Conservation (phyloP, 92 coral and sea anemone genomes). For the Bergia sp. region DNA sequence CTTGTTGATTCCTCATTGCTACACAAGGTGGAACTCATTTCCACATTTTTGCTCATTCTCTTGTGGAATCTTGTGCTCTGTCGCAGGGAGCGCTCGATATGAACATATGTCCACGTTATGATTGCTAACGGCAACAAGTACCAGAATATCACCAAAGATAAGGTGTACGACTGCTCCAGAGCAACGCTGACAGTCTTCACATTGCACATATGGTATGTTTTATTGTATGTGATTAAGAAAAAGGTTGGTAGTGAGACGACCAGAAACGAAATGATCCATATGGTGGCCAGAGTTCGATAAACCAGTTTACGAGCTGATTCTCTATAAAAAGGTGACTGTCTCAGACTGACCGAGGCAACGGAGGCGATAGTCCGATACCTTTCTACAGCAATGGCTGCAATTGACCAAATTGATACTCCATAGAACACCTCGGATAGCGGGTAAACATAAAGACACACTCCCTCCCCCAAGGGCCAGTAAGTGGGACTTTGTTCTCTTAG, state of each 20-base stretch:
- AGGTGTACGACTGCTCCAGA: constrained; percentile 55
- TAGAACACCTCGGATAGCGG: constrained; percentile 89
- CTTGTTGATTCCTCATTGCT: neutral
- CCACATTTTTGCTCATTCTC: constrained; percentile 42
- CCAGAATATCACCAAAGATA: constrained; percentile 58
- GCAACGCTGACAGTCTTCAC: constrained; percentile 62
- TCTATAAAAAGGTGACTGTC: constrained; percentile 33
- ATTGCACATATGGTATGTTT: constrained; percentile 19
- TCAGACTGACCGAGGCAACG: neutral
- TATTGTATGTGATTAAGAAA: constrained; percentile 58
- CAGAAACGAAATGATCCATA: constrained; percentile 79
- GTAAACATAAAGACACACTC: constrained; percentile 63
- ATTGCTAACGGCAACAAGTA: constrained; percentile 78
- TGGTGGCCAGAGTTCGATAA: constrained; percentile 24
- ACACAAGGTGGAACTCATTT: neutral
- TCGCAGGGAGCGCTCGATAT: constrained; percentile 64
- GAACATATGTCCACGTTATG: constrained; percentile 70
- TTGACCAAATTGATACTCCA: constrained; percentile 87
- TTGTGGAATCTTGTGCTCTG: constrained; percentile 76
- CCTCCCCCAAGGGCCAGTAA: constrained; percentile 83
- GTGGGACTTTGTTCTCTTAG: constrained; percentile 65
- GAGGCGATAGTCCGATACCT: constrained; percentile 56
- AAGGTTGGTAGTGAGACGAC: constrained; percentile 71
- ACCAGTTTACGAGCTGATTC: constrained; percentile 9
- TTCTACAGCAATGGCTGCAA: constrained; percentile 89